Evolutionary conservation across 2,113 vertebrate genomes (phyloP).

Genomic region (Gracilinanus agilis): DNA sequence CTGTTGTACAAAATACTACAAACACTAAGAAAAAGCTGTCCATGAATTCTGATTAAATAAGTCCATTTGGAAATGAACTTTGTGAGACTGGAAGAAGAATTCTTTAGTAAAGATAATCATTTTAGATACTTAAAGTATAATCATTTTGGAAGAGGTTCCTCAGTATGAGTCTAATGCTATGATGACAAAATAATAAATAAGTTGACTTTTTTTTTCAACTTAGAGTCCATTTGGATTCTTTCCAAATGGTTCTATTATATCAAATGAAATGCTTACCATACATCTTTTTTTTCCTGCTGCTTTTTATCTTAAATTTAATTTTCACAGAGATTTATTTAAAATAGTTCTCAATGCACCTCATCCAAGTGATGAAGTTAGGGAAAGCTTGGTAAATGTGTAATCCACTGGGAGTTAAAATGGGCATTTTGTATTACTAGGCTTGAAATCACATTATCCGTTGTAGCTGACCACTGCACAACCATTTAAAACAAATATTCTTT

Average conservation of each 20-base stretch:
- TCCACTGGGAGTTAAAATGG: conserved; percentile 76
- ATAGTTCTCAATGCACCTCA: conserved; percentile 71
- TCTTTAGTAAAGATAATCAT: not conserved
- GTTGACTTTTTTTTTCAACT: conserved; percentile 51
- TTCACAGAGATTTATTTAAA: conserved; percentile 82
- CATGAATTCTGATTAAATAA: conserved; percentile 28
- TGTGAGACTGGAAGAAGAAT: not conserved
- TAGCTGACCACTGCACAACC: conserved; percentile 61
- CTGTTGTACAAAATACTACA: not conserved
- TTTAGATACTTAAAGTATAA: not conserved
- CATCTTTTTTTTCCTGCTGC: conserved; percentile 71
- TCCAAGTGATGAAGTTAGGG: conserved; percentile 82
- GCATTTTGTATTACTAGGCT: conserved; percentile 67
- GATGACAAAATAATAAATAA: conserved; percentile 57
- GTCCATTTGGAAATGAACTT: conserved; percentile 26
- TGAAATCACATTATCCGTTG: conserved; percentile 76
- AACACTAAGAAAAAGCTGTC: not conserved
- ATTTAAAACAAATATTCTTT: conserved; percentile 61
- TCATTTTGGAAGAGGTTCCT: conserved; percentile 55
- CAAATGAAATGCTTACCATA: conserved; percentile 75
- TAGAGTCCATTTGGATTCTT: conserved; percentile 73
- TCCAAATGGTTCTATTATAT: conserved; percentile 73
- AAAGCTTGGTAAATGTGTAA: conserved; percentile 74
- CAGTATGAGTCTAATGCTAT: conserved; percentile 56
- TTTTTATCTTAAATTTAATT: conserved; percentile 83